Conservation (phyloP, 2,888 invertebrate genomes). For the Clistopyga incitator region DNA sequence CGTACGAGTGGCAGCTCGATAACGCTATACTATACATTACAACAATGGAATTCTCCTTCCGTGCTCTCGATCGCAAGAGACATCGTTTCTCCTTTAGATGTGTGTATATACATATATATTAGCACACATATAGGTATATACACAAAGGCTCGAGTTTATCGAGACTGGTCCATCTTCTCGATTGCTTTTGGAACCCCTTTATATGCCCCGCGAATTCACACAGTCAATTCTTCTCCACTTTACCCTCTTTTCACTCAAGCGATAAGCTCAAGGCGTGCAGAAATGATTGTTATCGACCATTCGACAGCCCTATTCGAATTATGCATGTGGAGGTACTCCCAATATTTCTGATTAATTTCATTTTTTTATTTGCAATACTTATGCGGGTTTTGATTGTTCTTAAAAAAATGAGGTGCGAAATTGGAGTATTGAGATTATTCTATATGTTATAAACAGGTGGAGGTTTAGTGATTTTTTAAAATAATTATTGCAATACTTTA, state of each 20-base stretch:
- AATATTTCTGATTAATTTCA: no score
- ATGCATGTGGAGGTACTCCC: not conserved
- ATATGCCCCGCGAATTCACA: not conserved
- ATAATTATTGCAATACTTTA: no score
- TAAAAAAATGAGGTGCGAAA: no score
- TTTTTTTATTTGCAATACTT: no score
- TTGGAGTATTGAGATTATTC: no score
- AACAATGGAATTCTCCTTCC: conserved; percentile 45
- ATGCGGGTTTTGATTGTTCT: no score
- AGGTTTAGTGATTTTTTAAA: no score
- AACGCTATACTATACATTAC: conserved; percentile 27
- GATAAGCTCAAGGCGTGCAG: not conserved
- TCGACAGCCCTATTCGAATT: conserved; percentile 2
- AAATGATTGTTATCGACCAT: conserved; percentile 30
- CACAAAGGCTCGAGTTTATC: conserved; percentile 9
- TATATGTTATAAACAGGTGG: no score
- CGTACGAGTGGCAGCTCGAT: conserved; percentile 49
- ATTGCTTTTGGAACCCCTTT: conserved; percentile 15
- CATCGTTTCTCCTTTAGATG: conserved; percentile 3
- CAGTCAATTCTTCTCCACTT: conserved; percentile 13
- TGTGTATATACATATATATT: not conserved
- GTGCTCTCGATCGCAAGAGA: conserved; percentile 33
- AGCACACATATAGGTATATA: not conserved
- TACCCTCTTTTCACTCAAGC: not conserved
- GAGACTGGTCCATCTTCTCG: conserved; percentile 24